Conservation (phyloP, 2,113 vertebrate species). For the Pristiophorus japonicus region DNA sequence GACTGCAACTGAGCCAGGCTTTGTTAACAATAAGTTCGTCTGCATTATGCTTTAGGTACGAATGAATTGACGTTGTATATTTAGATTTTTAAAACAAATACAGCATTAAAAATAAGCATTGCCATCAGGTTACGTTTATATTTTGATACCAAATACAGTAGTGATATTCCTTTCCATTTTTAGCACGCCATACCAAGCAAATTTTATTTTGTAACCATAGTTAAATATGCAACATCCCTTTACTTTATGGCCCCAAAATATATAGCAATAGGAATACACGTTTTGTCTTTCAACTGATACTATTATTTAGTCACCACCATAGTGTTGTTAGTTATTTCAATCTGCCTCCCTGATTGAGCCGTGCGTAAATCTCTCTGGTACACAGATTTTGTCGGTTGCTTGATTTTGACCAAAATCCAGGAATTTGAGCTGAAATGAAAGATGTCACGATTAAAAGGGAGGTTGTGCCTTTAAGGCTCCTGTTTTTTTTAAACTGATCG, state of each 20-base stretch:
- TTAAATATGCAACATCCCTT: no score
- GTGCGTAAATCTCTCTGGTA: neutral
- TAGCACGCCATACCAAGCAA: neutral
- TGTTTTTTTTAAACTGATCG: neutral
- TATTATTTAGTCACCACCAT: neutral
- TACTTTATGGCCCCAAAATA: neutral
- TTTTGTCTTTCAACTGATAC: neutral
- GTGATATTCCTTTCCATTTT: neutral
- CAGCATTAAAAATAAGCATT: neutral
- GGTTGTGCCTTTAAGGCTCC: neutral
- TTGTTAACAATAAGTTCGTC: neutral
- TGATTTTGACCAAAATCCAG: neutral
- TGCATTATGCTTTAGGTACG: neutral
- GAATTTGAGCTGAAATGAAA: neutral
- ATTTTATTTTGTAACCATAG: neutral
- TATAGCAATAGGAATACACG: neutral
- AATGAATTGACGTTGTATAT: neutral
- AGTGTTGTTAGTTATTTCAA: neutral
- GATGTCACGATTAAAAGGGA: neutral
- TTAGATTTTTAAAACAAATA: neutral
- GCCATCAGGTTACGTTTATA: neutral
- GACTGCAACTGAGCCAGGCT: no score
- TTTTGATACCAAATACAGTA: neutral
- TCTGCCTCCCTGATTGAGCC: neutral
- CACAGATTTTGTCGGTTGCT: neutral